Evolutionary conservation across 2,888 invertebrate genomes (phyloP).

Genomic region (Liposcelis brunnea): DNA sequence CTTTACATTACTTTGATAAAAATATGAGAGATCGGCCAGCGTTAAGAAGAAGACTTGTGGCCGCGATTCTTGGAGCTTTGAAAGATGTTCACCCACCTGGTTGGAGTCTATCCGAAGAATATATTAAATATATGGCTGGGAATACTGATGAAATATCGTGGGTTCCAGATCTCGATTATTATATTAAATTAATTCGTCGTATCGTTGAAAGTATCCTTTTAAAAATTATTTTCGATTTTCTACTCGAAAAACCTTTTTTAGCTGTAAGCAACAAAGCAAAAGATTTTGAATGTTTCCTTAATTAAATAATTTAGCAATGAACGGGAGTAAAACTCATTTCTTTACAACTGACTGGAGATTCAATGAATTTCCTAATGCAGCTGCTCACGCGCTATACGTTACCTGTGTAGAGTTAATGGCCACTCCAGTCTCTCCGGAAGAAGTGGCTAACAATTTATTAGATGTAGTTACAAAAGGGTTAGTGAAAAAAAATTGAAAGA

Average conservation of each 20-base stretch:
- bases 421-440: constrained; percentile 59
- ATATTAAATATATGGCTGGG: constrained; percentile 55
- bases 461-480: constrained; percentile 75
- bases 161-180: constrained; percentile 82
- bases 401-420: constrained; percentile 95
- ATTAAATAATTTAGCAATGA: constrained; percentile 39
- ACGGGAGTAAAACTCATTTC: constrained; percentile 49
- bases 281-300: constrained; percentile 12
- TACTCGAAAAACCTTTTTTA: too few species aligned
- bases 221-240: too few species aligned
- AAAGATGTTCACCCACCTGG: constrained; percentile 64
- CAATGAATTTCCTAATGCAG: constrained; percentile 93
- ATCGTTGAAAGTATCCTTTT: constrained; percentile 70
- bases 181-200: constrained; percentile 60
- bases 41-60: constrained; percentile 69
- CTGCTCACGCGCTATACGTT: constrained; percentile 84
- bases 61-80: constrained; percentile 70
- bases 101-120: constrained; percentile 78
- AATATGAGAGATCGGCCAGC: constrained; percentile 68
- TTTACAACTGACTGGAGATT: constrained; percentile 89
- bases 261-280: too few species aligned
- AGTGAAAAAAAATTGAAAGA: constrained; percentile 11
- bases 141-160: constrained; percentile 52
- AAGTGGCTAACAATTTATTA: constrained; percentile 64
- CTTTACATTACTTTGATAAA: constrained; percentile 86